These are phyloP conservation scores for Delia radicum DNA, from an alignment of 1,140 invertebrate genomes.

Conservation along the genomic window DNA sequence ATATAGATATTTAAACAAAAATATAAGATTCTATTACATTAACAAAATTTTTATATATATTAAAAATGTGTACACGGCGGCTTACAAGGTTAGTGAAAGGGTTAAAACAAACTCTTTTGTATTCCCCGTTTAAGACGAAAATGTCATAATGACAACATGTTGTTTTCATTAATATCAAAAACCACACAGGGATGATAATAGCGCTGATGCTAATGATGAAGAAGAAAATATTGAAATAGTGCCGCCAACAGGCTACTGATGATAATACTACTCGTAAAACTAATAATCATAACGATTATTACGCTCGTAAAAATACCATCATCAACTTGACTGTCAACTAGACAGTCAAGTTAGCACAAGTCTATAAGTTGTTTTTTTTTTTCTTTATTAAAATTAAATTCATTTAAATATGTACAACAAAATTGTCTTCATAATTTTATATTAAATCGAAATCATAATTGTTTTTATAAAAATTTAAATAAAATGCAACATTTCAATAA, in stretches of 20 bases:
- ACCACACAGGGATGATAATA: not conserved
- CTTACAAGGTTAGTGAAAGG: too few relatives aligned
- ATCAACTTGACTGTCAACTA: not conserved
- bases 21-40: too few relatives aligned
- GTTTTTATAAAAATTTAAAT: not conserved
- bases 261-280: not conserved
- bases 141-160: not conserved
- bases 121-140: too few relatives aligned
- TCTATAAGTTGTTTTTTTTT: not conserved
- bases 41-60: too few relatives aligned
- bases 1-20: too few relatives aligned
- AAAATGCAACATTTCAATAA: not conserved
- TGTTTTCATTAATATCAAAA: not conserved
- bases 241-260: not conserved
- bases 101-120: too few relatives aligned
- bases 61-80: too few relatives aligned
- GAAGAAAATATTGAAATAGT: not conserved
- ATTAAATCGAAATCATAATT: not conserved
- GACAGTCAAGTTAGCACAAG: not conserved
- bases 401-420: not conserved
- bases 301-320: not conserved
- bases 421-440: not conserved
- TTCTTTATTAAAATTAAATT: too few relatives aligned
- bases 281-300: not conserved
- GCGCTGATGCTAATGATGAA: not conserved